A percentile compares a stretch with the other conserved stretches of the same genome.
Evolutionary conservation across 2,797 vertebrate genomes (phyloP).

Genomic region (Parambassis ranga): DNA sequence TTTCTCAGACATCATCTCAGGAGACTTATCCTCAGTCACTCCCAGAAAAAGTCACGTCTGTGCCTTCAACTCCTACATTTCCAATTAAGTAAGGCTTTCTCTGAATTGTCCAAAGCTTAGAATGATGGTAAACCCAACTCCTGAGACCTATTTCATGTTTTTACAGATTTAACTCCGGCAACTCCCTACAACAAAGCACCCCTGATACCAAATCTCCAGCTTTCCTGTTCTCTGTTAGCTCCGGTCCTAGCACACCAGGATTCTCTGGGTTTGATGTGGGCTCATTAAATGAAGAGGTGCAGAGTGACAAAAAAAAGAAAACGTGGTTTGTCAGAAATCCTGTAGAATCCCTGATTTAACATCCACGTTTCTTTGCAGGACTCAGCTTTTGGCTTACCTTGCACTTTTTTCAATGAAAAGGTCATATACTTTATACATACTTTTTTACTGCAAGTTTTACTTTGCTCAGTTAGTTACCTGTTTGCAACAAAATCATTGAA

Average conservation of each 20-base stretch:
- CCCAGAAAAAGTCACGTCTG: conserved; percentile 35
- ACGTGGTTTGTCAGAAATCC: not conserved
- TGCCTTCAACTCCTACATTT: conserved; percentile 62
- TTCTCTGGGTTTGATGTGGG: conserved; percentile 72
- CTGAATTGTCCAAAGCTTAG: not conserved
- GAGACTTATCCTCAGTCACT: conserved; percentile 37
- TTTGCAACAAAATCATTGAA: not conserved
- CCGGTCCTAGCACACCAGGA: conserved; percentile 59
- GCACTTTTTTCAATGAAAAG: conserved; percentile 77
- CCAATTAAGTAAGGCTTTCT: conserved; percentile 67
- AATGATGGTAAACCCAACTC: not conserved
- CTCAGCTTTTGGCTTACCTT: conserved; percentile 70
- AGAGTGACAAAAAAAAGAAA: conserved; percentile 17
- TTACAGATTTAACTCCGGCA: conserved; percentile 65
- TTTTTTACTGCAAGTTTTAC: not conserved
- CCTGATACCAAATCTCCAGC: conserved; percentile 67
- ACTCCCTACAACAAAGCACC: conserved; percentile 39
- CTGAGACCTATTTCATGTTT: not conserved
- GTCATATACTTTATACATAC: no score
- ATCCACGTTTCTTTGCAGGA: conserved; percentile 65
- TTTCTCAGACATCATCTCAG: conserved; percentile 26
- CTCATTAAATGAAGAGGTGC: conserved; percentile 69
- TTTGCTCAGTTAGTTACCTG: not conserved
- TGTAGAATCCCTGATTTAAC: not conserved
- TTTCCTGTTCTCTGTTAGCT: conserved; percentile 73